phyloP scores from a whole-genome alignment of 2,888 invertebrate genomes.

The Sinhomidia bicolor region DNA sequence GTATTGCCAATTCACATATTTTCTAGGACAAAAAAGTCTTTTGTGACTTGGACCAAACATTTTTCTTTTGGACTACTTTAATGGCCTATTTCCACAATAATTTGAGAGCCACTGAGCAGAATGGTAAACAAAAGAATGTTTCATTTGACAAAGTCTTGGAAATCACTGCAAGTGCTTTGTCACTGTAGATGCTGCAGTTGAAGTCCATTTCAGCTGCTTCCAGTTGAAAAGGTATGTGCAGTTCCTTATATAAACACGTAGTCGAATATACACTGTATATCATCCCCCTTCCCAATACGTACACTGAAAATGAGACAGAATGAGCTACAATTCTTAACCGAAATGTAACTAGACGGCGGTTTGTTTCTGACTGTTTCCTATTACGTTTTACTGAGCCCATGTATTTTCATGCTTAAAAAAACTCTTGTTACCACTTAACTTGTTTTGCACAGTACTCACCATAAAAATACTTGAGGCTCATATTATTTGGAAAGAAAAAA shows the following conservation, averaged over 20 bases:
- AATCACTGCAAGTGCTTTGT: background rate
- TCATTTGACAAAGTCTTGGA: conserved; percentile 26
- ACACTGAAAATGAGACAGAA: background rate
- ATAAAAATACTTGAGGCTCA: conserved; percentile 10
- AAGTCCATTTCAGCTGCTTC: background rate
- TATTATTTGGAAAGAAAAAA: conserved; percentile 6
- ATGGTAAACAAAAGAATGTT: conserved; percentile 45
- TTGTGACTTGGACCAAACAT: background rate
- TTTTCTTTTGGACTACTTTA: conserved; percentile 14
- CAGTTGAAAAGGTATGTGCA: background rate
- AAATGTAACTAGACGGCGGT: conserved; percentile 1
- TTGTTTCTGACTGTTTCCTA: background rate
- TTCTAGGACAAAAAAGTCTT: background rate
- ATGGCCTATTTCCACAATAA: conserved; percentile 39
- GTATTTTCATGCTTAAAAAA: conserved; percentile 24
- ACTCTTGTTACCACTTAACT: conserved; percentile 3
- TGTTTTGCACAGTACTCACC: background rate
- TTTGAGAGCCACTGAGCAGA: background rate
- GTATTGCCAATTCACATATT: conserved; percentile 59
- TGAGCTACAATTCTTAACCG: background rate
- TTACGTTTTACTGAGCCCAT: background rate
- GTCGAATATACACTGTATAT: too few relatives aligned
- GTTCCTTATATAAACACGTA: too few relatives aligned
- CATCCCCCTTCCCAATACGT: too few relatives aligned
- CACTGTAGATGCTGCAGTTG: background rate